These are phyloP conservation scores for Drosophila rellima DNA, from an alignment of 2,888 invertebrate genomes.

Conservation along the genomic window DNA sequence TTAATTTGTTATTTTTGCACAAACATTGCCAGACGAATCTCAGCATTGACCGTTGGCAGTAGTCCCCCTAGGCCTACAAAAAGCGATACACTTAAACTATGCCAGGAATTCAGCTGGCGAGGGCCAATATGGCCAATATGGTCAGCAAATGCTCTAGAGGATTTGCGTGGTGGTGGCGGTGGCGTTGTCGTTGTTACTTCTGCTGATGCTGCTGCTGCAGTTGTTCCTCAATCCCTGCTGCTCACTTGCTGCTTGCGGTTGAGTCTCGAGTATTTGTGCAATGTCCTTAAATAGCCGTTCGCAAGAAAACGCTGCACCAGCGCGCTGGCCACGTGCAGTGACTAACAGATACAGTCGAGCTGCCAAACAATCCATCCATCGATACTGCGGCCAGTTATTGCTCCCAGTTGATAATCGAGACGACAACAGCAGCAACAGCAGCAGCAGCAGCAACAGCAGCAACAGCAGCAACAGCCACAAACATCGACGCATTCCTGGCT, in stretches of 20 bases:
- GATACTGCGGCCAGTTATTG: conserved; percentile 75
- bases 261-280: conserved; percentile 67
- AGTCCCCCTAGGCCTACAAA: conserved; percentile 59
- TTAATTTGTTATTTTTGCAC: conserved; percentile 69
- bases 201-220: not conserved
- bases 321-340: conserved; percentile 78
- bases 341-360: conserved; percentile 77
- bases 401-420: conserved; percentile 78
- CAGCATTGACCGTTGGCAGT: conserved; percentile 18
- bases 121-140: conserved; percentile 65
- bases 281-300: conserved; percentile 81
- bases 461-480: conserved; percentile 4
- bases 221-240: conserved; percentile 5
- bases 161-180: conserved; percentile 74
- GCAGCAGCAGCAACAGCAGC: conserved; percentile 21
- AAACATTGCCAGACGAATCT: conserved; percentile 24
- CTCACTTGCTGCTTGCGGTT: conserved; percentile 15
- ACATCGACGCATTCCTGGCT: conserved; percentile 74
- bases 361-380: conserved; percentile 68
- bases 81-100: conserved; percentile 80
- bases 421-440: conserved; percentile 30
- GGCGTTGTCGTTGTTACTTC: conserved; percentile 15
- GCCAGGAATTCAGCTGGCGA: conserved; percentile 71
- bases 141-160: conserved; percentile 81
- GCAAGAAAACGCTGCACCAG: conserved; percentile 69